Evolutionary conservation across 2,888 invertebrate species (phyloP).

Genomic region (Epistrophe grossulariae): DNA sequence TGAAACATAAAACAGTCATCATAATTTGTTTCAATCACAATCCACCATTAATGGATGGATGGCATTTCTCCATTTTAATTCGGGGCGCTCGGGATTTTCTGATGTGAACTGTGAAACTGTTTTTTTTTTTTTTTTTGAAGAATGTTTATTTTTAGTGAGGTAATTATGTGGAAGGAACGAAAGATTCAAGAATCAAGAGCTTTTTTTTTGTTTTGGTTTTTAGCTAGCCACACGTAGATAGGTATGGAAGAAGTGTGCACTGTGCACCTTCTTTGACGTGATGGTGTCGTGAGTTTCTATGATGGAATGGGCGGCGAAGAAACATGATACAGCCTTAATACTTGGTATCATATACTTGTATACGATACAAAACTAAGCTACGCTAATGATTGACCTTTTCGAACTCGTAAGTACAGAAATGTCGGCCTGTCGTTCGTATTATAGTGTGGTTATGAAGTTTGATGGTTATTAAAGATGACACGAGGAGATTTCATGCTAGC

Average conservation of each 20-base stretch:
- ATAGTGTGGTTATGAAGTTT: constrained; percentile 30
- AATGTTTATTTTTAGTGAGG: constrained; percentile 65
- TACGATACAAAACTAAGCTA: constrained; percentile 2
- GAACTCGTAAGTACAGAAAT: constrained; percentile 17
- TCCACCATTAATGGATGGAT: constrained; percentile 64
- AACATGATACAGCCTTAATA: constrained; percentile 27
- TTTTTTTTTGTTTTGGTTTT: constrained; percentile 38
- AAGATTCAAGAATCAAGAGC: constrained; percentile 42
- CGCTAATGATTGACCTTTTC: constrained; percentile 68
- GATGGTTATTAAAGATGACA: constrained; percentile 63
- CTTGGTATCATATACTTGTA: not conserved
- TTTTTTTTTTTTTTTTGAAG: constrained; percentile 19
- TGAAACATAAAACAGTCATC: constrained; percentile 73
- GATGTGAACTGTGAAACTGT: constrained; percentile 17
- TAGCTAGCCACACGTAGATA: constrained; percentile 51
- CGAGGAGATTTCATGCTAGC: constrained; percentile 12
- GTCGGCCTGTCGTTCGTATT: constrained; percentile 2
- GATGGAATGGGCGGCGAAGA: not conserved
- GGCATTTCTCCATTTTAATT: constrained; percentile 50
- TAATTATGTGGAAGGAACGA: constrained; percentile 59
- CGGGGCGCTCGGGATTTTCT: constrained; percentile 25
- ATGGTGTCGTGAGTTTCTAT: constrained; percentile 10
- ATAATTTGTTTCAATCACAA: constrained; percentile 75
- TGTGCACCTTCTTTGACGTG: constrained; percentile 20
- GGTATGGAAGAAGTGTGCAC: constrained; percentile 2